A percentile compares a stretch with the other conserved stretches of the same genome.
Evolutionary conservation across 2,888 invertebrate species (phyloP).

Genomic region (Apamea sordens): DNA sequence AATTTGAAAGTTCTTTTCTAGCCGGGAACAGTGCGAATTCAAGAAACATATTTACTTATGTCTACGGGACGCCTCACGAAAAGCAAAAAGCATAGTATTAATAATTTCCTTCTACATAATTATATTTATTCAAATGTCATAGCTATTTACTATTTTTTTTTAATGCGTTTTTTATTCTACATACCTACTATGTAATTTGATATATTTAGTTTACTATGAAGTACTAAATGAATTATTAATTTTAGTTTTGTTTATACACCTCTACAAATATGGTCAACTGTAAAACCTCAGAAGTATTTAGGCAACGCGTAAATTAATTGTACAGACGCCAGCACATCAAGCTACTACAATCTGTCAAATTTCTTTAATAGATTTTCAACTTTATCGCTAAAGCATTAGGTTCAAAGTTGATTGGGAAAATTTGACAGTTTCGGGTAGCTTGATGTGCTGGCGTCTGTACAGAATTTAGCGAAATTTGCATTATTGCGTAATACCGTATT

Average conservation of each 20-base stretch:
- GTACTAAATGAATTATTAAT: conserved; percentile 11
- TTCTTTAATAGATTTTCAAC: no score
- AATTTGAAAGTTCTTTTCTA: not conserved
- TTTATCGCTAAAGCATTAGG: no score
- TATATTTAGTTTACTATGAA: conserved; percentile 24
- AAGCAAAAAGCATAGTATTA: conserved; percentile 2
- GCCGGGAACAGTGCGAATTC: not conserved
- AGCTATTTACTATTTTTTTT: conserved; percentile 15
- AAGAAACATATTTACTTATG: not conserved
- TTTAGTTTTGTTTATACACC: conserved; percentile 6
- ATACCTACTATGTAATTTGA: not conserved
- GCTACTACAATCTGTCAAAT: no score
- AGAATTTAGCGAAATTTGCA: not conserved
- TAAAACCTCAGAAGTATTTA: not conserved
- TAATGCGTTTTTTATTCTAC: not conserved
- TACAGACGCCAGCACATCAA: not conserved
- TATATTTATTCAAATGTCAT: conserved; percentile 32
- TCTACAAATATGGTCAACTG: not conserved
- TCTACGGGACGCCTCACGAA: not conserved
- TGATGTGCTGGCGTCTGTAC: no score
- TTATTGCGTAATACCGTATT: not conserved
- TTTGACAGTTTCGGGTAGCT: no score
- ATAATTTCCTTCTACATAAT: conserved; percentile 1
- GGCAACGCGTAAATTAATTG: not conserved
- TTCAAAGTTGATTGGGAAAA: no score